Evolutionary conservation across 2,888 invertebrate genomes (phyloP).

Genomic region (Tinea semifulvella): DNA sequence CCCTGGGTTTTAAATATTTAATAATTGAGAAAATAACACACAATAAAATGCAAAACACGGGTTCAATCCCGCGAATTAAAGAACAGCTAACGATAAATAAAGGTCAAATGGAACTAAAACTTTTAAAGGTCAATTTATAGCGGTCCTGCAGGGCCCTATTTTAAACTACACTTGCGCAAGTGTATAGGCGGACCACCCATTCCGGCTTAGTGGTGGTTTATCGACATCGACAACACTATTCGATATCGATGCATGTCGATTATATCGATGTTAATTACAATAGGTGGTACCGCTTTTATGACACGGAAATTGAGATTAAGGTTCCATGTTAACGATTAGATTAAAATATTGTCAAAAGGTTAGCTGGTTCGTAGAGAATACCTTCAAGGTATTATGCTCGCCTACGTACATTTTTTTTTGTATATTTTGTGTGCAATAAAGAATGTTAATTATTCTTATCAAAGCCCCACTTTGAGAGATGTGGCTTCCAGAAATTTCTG

Average conservation of each 20-base stretch:
- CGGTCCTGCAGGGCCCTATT: not conserved
- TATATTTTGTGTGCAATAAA: no score
- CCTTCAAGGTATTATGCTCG: no score
- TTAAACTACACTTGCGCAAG: conserved; percentile 14
- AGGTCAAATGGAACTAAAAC: not conserved
- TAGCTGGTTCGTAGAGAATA: no score
- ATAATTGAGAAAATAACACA: no score
- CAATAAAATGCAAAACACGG: no score
- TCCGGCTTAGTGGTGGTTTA: conserved; percentile 25
- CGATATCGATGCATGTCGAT: conserved; percentile 40
- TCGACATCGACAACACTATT: conserved; percentile 41
- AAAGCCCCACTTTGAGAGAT: no score
- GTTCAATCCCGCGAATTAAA: no score
- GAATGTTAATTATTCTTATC: no score
- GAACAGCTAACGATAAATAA: not conserved
- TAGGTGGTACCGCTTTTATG: conserved; percentile 23
- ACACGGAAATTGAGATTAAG: not conserved
- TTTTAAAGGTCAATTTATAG: conserved; percentile 16
- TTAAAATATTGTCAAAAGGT: conserved; percentile 1
- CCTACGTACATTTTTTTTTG: no score
- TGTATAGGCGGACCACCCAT: conserved; percentile 43
- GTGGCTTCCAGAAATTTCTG: no score
- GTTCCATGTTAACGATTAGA: conserved; percentile 3
- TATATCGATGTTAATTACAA: conserved; percentile 48
- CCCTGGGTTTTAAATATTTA: no score